These are phyloP conservation scores for Pogonocichla stellata DNA, from an alignment of 2,113 vertebrate genomes.

Conservation along the genomic window DNA sequence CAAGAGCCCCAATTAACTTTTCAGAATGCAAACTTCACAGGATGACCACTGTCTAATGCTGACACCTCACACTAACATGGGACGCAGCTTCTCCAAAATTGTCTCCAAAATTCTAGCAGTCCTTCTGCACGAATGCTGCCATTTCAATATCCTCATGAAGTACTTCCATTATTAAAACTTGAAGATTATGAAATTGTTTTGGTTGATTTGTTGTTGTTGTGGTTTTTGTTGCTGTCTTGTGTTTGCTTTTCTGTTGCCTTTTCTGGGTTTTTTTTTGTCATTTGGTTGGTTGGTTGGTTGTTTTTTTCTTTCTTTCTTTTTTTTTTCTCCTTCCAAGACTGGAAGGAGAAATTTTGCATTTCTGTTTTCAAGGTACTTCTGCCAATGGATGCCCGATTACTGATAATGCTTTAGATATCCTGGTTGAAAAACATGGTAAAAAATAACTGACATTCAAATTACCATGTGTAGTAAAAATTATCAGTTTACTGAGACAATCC, in stretches of 20 bases:
- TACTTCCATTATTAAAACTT: no score
- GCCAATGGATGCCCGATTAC: slow-evolving; percentile 60
- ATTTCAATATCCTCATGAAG: no score
- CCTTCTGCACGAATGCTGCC: no score
- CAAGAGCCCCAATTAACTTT: no score
- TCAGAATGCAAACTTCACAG: no score
- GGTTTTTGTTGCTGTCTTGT: not conserved
- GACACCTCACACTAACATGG: no score
- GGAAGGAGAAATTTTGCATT: not conserved
- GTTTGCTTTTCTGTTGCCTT: not conserved
- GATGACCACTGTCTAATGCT: no score
- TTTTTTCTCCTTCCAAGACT: not conserved
- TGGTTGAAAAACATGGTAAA: slow-evolving; percentile 47
- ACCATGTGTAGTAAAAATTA: not conserved
- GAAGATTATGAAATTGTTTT: not conserved
- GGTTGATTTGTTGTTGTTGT: not conserved
- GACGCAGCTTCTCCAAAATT: no score
- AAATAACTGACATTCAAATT: slow-evolving; percentile 26
- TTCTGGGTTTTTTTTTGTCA: no score
- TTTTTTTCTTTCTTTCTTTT: not conserved
- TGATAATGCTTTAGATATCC: slow-evolving; percentile 49
- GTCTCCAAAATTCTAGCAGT: no score
- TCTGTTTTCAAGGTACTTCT: slow-evolving; percentile 41
- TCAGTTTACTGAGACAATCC: not conserved
- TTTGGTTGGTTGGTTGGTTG: no score